phyloP scores from a whole-genome alignment of 2,113 vertebrate genomes.

The Boulengeromyrus knoepffleri region DNA sequence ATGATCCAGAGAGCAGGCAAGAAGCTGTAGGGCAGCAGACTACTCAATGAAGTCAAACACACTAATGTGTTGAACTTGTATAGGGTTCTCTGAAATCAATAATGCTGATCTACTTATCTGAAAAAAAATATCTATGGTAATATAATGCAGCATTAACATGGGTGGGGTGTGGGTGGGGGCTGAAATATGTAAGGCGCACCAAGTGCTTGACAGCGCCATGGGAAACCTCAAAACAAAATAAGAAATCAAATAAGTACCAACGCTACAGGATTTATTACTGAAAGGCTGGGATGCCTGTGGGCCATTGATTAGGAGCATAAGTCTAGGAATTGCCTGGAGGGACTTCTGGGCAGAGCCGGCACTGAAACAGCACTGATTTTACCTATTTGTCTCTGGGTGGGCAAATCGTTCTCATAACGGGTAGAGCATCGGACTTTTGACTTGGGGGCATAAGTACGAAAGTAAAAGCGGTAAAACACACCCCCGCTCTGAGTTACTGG shows the following conservation, averaged over 20 bases:
- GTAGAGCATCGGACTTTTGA: not conserved
- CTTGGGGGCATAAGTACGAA: not conserved
- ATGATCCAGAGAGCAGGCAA: not conserved
- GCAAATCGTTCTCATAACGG: not conserved
- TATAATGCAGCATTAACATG: not conserved
- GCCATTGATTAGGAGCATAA: not conserved
- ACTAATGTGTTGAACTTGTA: conserved; percentile 6
- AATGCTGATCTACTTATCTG: conserved; percentile 1
- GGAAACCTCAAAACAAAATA: not conserved
- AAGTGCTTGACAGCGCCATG: not conserved
- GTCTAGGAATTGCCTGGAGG: not conserved
- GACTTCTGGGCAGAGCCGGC: not conserved
- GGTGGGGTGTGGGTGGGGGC: not conserved
- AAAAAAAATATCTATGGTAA: conserved; percentile 1
- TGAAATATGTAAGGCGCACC: too few relatives aligned
- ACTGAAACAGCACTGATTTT: not conserved
- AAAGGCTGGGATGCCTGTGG: not conserved
- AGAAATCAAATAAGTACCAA: not conserved
- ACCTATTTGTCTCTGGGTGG: not conserved
- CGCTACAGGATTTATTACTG: not conserved
- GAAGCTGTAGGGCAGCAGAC: not conserved
- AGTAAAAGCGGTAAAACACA: not conserved
- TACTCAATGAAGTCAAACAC: conserved; percentile 3
- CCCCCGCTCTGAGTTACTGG: not conserved
- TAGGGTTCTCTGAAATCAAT: conserved; percentile 1